phyloP scores from a whole-genome alignment of 2,113 vertebrate genomes.

The Climacteris rufus region DNA sequence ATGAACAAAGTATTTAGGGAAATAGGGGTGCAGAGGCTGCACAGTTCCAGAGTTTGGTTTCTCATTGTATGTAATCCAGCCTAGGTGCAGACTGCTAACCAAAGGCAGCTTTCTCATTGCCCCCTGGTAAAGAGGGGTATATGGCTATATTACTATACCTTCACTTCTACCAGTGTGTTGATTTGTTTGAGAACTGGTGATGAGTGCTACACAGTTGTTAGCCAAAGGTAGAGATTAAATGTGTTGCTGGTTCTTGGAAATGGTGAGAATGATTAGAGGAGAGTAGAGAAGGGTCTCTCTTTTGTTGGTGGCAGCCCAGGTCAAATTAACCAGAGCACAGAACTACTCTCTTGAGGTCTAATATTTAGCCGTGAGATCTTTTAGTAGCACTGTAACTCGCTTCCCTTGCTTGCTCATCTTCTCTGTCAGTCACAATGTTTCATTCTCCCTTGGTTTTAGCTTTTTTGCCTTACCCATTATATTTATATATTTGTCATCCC shows the following conservation, averaged over 20 bases:
- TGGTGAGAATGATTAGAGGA: background rate
- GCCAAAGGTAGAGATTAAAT: background rate
- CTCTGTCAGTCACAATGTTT: background rate
- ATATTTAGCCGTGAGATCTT: background rate
- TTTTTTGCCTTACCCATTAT: background rate
- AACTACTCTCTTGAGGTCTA: background rate
- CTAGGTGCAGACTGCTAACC: background rate
- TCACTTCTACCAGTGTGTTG: background rate
- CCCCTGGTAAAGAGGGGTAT: background rate
- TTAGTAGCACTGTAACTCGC: background rate
- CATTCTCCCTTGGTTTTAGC: background rate
- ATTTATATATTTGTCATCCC: background rate
- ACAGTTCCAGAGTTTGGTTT: background rate
- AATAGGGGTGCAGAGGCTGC: fast-evolving
- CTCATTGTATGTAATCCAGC: fast-evolving
- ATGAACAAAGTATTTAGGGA: background rate
- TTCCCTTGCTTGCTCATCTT: background rate
- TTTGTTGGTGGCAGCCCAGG: background rate
- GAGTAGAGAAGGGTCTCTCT: background rate
- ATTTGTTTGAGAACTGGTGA: background rate
- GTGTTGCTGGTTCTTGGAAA: background rate
- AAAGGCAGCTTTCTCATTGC: background rate
- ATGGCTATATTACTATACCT: background rate
- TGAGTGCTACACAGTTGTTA: background rate
- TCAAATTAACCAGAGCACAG: background rate